Conservation (phyloP, 2,888 invertebrate genomes). For the Venustoraphidia nigricollis region DNA sequence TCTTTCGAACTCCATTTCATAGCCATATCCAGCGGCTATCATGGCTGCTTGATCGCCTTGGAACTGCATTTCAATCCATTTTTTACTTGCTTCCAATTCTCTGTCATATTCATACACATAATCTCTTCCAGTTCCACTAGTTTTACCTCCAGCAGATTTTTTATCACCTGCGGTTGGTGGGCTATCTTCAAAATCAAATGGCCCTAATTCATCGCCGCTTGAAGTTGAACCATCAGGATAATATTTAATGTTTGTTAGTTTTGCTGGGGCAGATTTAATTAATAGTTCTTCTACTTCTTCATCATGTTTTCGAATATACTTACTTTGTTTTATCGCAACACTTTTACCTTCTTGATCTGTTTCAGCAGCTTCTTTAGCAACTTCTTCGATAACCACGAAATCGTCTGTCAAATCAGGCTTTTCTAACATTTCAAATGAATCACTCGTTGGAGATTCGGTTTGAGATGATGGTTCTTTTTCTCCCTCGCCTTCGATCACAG, state of each 20-base stretch:
- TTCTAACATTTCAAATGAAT: slow-evolving; percentile 77
- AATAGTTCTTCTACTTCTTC: slow-evolving; percentile 56
- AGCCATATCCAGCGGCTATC: slow-evolving; percentile 42
- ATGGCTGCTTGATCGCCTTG: slow-evolving; percentile 51
- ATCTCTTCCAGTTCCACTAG: slow-evolving; percentile 20
- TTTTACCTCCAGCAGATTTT: slow-evolving; percentile 17
- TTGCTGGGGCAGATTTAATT: slow-evolving; percentile 48
- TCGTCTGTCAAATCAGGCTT: slow-evolving; percentile 78
- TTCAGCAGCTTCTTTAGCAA: slow-evolving; percentile 73
- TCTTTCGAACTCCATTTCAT: slow-evolving; percentile 66
- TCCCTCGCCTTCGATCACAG: slow-evolving; percentile 30
- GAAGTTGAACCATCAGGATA: slow-evolving; percentile 34
- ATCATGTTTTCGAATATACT: slow-evolving; percentile 43
- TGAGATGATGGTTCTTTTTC: slow-evolving; percentile 26
- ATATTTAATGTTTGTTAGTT: slow-evolving; percentile 31
- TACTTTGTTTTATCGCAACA: slow-evolving; percentile 43
- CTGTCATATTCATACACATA: slow-evolving; percentile 31
- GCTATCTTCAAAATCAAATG: slow-evolving; percentile 56
- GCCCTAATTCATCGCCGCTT: slow-evolving; percentile 41
- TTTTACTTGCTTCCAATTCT: slow-evolving; percentile 59
- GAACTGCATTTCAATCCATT: slow-evolving; percentile 84
- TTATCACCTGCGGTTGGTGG: slow-evolving; percentile 28
- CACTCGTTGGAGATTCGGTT: slow-evolving; percentile 59
- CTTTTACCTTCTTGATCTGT: slow-evolving; percentile 71
- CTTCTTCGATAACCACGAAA: slow-evolving; percentile 77